Evolutionary conservation across 2,888 invertebrate genomes (phyloP).

Genomic region (Hydroisotoma schaefferi): DNA sequence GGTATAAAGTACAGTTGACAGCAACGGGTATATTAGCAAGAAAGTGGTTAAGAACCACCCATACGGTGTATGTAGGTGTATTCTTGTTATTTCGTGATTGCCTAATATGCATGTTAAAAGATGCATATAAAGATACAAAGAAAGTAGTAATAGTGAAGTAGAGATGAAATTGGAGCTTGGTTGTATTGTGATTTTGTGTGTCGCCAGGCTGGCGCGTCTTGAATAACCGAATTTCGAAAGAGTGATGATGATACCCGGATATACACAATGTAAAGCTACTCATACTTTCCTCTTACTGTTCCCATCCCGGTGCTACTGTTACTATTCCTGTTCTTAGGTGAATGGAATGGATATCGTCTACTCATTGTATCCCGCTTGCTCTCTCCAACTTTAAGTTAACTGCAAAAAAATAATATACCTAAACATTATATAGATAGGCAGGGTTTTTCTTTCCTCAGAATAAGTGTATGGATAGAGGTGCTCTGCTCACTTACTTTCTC

Average conservation of each 20-base stretch:
- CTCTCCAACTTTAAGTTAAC: background rate
- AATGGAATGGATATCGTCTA: background rate
- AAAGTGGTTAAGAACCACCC: too few relatives aligned
- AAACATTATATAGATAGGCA: too few relatives aligned
- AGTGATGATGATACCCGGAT: slow-evolving; percentile 33
- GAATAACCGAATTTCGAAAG: slow-evolving; percentile 19
- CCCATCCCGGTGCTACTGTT: background rate
- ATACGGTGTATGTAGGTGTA: too few relatives aligned
- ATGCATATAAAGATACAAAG: too few relatives aligned
- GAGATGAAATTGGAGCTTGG: slow-evolving; percentile 2
- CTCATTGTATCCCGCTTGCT: background rate
- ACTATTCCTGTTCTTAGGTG: background rate
- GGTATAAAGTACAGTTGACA: too few relatives aligned
- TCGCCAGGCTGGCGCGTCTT: slow-evolving; percentile 44
- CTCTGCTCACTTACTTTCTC: slow-evolving; percentile 6
- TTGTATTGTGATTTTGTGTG: slow-evolving; percentile 45
- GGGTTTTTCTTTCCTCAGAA: too few relatives aligned
- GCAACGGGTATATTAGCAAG: too few relatives aligned
- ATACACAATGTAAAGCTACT: slow-evolving; percentile 15
- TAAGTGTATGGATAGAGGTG: too few relatives aligned
- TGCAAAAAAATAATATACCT: too few relatives aligned
- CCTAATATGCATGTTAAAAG: too few relatives aligned
- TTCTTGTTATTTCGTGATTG: too few relatives aligned
- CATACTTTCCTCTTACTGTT: slow-evolving; percentile 5
- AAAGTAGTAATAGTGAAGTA: background rate